Percentiles rank a stretch among this genome's conserved stretches.
Conservation (phyloP, 2,797 vertebrate genomes). For the Diglossa cyanea region DNA sequence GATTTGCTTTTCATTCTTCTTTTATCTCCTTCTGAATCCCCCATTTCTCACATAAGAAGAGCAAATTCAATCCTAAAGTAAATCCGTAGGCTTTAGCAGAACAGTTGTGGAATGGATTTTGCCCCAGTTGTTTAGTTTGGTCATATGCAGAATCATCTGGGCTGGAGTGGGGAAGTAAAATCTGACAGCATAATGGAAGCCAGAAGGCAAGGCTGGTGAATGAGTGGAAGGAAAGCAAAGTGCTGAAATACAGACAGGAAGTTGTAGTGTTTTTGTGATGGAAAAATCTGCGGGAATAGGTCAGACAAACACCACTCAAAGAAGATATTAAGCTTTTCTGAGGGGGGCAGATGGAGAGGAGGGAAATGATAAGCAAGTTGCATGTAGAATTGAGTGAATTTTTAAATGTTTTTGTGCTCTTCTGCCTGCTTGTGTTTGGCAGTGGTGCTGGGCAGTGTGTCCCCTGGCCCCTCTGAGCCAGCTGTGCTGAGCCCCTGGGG, state of each 20-base stretch:
- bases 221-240: background rate
- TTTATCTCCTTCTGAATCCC: constrained; percentile 10
- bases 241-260: background rate
- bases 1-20: constrained; percentile 23
- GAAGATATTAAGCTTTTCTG: background rate
- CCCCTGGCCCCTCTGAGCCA: background rate
- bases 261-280: background rate
- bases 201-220: background rate
- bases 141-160: background rate
- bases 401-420: background rate
- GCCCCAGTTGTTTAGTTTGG: background rate
- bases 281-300: background rate
- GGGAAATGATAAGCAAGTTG: background rate
- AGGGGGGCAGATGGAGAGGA: background rate
- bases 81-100: background rate
- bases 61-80: background rate
- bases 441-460: background rate
- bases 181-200: background rate
- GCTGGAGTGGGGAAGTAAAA: background rate
- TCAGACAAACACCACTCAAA: background rate
- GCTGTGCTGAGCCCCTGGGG: background rate
- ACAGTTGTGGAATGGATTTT: background rate
- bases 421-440: too few species aligned
- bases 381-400: background rate
- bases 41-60: background rate